Base-by-base conservation (phyloP, 2,113 vertebrate species). In the Zosterops japonicus region DNA sequence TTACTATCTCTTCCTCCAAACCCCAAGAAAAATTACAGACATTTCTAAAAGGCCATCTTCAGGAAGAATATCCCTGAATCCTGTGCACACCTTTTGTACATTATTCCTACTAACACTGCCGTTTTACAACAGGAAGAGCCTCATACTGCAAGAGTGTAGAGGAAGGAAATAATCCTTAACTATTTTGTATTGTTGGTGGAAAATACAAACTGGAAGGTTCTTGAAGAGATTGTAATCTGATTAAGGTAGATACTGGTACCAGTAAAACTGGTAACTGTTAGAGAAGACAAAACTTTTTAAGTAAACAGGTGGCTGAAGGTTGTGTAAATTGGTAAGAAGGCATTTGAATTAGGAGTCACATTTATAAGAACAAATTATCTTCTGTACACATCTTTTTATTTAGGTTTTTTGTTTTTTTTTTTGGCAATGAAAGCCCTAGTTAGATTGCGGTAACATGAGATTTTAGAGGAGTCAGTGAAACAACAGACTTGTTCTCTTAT, bases 41-140 rank as follows among this genome's bases (percentile, higher is more conserved):
- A 6, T 15, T 42, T 93, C n/a, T 81, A 44, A 93, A 85, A 83
- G n/a, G 20, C 50, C 10, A 5, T 81, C 31, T 83, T 83, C 53
- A 80, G 47, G 71, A 90, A 69, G n/a, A 77, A 21, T 86, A 59
- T n/a, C 5, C 12, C 16, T 0, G 5, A 85, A 46, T 83, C 42
- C 15, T 68, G 0, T 63, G 6, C 28, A 27, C 0, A 0, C 2
- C 12, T 91, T 93, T 52, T 70, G 19, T 69, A 9, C 1, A 0
- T 41, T 36, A 64, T 90, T 88, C 5, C 21, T 83, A 6, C 29
- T 29, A 53, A 53, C 24, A 20, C 12, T 41, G 56, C 50, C 14
- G 18, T 59, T 94, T 74, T 86, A 18, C 14, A 36, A 28, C 6
- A n/a, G 24, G 35, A 78, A 15, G 12, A 83, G 9, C 20, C 39